Percentiles rank a stretch among this genome's conserved stretches.
These are phyloP conservation scores for Desmophyllum pertusum DNA, from an alignment of 92 coral and sea anemone species.

Conservation along the genomic window DNA sequence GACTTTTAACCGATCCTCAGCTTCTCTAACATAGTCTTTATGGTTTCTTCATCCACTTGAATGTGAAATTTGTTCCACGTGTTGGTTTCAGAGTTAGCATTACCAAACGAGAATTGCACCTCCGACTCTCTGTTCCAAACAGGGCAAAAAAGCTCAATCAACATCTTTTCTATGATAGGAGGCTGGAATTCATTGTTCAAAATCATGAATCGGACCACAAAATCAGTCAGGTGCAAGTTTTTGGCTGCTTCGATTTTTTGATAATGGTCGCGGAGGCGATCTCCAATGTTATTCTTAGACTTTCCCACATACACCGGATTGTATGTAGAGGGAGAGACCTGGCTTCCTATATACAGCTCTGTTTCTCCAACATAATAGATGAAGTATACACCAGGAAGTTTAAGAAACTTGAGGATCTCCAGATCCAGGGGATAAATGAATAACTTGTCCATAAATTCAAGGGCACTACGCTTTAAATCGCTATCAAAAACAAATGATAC, in stretches of 20 bases:
- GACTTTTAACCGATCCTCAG: not conserved
- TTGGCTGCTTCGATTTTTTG: not conserved
- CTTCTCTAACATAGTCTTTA: not conserved
- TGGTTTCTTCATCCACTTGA: not conserved
- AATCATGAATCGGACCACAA: too few species aligned
- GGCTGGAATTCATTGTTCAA: not conserved
- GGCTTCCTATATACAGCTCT: not conserved
- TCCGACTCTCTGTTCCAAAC: not conserved
- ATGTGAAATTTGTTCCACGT: not conserved
- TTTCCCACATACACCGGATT: not conserved
- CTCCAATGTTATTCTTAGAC: not conserved
- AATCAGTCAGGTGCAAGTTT: not conserved
- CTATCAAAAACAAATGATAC: not conserved
- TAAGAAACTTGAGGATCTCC: not conserved
- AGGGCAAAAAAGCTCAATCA: not conserved
- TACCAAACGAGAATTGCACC: not conserved
- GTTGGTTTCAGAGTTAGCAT: not conserved
- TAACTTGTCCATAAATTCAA: not conserved
- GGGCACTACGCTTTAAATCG: not conserved
- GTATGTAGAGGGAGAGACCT: not conserved
- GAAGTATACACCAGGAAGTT: not conserved
- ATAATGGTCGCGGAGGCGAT: not conserved
- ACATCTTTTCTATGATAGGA: not conserved
- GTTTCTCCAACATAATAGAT: not conserved
- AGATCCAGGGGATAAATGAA: not conserved